Conservation (phyloP, 2,797 vertebrate species). For the Furcifer pardalis region DNA sequence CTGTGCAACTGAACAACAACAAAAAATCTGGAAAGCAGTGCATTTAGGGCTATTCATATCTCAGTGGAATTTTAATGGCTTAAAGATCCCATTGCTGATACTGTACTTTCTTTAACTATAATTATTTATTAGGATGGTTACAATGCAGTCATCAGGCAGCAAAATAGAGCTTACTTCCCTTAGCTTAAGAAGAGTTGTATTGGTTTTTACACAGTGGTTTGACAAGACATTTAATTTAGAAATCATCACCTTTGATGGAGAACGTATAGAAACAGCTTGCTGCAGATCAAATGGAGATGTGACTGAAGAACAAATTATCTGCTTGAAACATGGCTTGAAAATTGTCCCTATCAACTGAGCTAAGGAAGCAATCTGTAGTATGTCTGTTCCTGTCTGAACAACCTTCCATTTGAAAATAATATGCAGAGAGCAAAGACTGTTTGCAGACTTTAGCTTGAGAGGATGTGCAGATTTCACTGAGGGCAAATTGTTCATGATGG, state of each 20-base stretch:
- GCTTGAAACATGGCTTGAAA: conserved; percentile 12
- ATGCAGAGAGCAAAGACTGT: not conserved
- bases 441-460: not conserved
- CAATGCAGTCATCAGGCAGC: conserved; percentile 36
- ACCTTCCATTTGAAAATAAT: not conserved
- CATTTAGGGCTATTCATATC: not conserved
- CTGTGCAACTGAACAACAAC: too few relatives aligned
- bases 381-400: not conserved
- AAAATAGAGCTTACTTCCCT: conserved; percentile 46
- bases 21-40: conserved; percentile 41
- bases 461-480: not conserved
- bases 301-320: conserved; percentile 41
- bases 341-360: not conserved
- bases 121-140: conserved; percentile 45
- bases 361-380: conserved; percentile 7
- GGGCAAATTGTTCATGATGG: conserved; percentile 7
- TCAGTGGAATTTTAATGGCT: conserved; percentile 47
- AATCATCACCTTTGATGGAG: conserved; percentile 49
- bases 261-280: conserved; percentile 29
- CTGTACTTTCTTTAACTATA: conserved; percentile 43
- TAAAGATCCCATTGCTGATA: conserved; percentile 36
- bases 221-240: conserved; percentile 50
- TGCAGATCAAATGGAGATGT: conserved; percentile 50
- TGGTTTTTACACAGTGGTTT: conserved; percentile 43
- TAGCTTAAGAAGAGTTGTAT: conserved; percentile 36